These are phyloP conservation scores for Taeniopygia guttata DNA, from an alignment of 2,797 vertebrate species.

Conservation along the genomic window DNA sequence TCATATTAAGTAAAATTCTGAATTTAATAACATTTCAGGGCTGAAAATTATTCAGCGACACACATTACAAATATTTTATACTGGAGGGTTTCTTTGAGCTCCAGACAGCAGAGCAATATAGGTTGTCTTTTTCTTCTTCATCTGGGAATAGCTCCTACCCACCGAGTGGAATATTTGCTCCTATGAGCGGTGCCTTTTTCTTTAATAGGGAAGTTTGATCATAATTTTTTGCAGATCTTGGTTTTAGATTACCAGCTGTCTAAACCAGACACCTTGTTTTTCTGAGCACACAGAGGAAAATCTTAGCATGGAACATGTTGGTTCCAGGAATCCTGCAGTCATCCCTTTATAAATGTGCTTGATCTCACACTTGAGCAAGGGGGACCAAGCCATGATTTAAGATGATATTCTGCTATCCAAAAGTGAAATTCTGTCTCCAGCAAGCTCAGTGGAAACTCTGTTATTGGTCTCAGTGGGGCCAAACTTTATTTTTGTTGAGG, in stretches of 20 bases:
- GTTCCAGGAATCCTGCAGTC: background rate
- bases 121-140: background rate
- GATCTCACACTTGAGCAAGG: background rate
- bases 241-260: background rate
- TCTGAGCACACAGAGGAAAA: background rate
- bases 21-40: background rate
- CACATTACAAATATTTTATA: background rate
- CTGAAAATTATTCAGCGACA: background rate
- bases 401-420: background rate
- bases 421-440: background rate
- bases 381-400: background rate
- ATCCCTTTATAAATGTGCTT: background rate
- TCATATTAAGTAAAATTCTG: background rate
- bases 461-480: background rate
- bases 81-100: background rate
- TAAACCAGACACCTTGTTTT: background rate
- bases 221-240: background rate
- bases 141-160: background rate
- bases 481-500: background rate
- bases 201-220: background rate
- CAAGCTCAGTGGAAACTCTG: background rate
- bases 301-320: background rate
- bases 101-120: background rate
- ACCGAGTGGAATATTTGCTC: background rate
- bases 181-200: background rate